phyloP scores from a whole-genome alignment of 2,888 invertebrate genomes.

The Parapristionchus giblindavisi region DNA sequence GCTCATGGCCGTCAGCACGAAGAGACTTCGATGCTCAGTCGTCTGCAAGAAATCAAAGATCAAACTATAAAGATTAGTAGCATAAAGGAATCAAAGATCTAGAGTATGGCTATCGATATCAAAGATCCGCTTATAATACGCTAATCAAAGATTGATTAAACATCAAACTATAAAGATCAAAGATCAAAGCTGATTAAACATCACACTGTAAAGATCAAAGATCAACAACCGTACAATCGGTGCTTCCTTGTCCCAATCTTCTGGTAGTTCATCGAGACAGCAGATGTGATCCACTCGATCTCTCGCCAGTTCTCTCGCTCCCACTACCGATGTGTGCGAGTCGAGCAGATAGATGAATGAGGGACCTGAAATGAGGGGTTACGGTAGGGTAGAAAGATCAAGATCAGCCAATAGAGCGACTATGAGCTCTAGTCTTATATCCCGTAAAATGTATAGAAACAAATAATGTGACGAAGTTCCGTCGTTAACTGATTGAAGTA shows the following conservation, averaged over 20 bases:
- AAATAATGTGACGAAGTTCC: too few species aligned
- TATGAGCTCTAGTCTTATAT: not conserved
- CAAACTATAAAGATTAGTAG: not conserved
- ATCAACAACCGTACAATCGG: too few species aligned
- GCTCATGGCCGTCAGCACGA: slow-evolving; percentile 89
- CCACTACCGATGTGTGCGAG: slow-evolving; percentile 93
- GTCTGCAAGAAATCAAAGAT: too few species aligned
- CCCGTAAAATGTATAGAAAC: too few species aligned
- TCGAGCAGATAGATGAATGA: slow-evolving; percentile 77
- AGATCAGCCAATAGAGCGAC: too few species aligned
- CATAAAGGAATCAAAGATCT: not conserved
- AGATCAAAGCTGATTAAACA: too few species aligned
- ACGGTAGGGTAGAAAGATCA: not conserved
- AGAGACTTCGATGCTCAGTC: slow-evolving; percentile 73
- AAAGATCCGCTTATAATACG: too few species aligned
- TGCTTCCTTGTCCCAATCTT: slow-evolving; percentile 10
- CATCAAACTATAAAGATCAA: too few species aligned
- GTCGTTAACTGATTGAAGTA: too few species aligned
- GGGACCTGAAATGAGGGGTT: slow-evolving; percentile 33
- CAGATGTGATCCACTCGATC: slow-evolving; percentile 31
- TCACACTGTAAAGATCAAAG: too few species aligned
- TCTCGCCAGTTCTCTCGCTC: slow-evolving; percentile 82
- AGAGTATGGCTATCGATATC: too few species aligned
- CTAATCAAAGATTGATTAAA: too few species aligned
- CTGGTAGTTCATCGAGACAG: slow-evolving; percentile 21